Evolutionary conservation across 2,888 invertebrate species (phyloP), one percentile per base, ranked within the genome.

Genomic region (Onthophagus sagittarius): DNA sequence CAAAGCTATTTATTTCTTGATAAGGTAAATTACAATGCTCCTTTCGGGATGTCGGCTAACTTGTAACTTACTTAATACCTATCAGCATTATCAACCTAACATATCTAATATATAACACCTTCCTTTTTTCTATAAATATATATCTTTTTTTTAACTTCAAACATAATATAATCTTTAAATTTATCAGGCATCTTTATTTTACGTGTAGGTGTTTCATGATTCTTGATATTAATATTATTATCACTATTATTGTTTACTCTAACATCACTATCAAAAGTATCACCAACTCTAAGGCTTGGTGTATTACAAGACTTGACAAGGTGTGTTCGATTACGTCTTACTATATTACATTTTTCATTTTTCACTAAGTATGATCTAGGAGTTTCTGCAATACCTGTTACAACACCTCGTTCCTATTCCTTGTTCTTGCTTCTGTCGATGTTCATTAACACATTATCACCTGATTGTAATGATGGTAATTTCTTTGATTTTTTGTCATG

Each of bases 311-410:
- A 39, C 7, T 70, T 15, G 14, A 9, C 39, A 5, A 70, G 39
- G 7, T 70, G 70, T 62, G 15, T 14, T 9, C 15, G 15, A 53
- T 53, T 70, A 70, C 70, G 70, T 39, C 70, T 70, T 6, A 70
- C 62, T 39, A 62, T 11, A 11, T 39, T 70, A 7, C 53, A 15
- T 7, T 39, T 70, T 33, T 15, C 15, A 70, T 70, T 65, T 65
- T 23, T 70, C 9, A 70, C 70, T 14, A 15, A 13, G 13, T 69
- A 69, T 69, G 70, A 70, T n/a, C 39, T 33, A 70, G 70, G 70
- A n/a, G 70, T 33, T 13, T 39, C 62, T 39, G 53, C 70, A 0
- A 39, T 13, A 7, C 39, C 62, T 39, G 53, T 53, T 62, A 70
- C 7, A 33, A 15, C 15, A 13, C 62, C 70, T 39, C 62, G 33